phyloP scores from a whole-genome alignment of 2,113 vertebrate species.

The Heliornis fulica region DNA sequence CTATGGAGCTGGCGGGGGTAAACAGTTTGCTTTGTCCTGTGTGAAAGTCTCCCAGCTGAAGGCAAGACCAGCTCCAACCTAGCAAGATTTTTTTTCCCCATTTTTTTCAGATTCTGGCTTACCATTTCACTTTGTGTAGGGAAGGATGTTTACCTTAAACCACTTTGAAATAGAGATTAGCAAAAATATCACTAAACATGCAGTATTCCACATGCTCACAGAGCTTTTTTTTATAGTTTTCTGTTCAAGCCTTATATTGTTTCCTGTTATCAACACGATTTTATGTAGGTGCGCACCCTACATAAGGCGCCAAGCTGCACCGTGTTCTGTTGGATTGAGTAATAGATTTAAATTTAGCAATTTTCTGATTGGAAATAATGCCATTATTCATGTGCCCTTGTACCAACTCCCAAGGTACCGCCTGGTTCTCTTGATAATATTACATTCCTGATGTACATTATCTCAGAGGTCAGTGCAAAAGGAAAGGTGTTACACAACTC shows the following conservation, averaged over 20 bases:
- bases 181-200: not conserved
- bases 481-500: constrained; percentile 53
- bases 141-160: not conserved
- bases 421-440: constrained; percentile 53
- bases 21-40: not conserved
- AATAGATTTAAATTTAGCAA: constrained; percentile 56
- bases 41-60: not conserved
- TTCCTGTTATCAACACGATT: not conserved
- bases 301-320: not conserved
- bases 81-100: not conserved
- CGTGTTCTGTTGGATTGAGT: not conserved
- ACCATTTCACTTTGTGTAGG: not conserved
- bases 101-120: not conserved
- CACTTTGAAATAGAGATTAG: not conserved
- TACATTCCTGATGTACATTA: constrained; percentile 24
- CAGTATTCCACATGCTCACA: not conserved
- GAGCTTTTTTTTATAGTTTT: not conserved
- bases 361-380: constrained; percentile 60
- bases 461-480: constrained; percentile 55
- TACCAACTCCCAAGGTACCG: constrained; percentile 43
- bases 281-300: not conserved
- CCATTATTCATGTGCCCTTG: constrained; percentile 63
- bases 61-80: not conserved
- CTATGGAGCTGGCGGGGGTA: not conserved
- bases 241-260: not conserved